Evolutionary conservation across 2,113 vertebrate genomes (phyloP), one percentile per base, ranked within the genome.

Genomic region (Chrysochloris asiatica): DNA sequence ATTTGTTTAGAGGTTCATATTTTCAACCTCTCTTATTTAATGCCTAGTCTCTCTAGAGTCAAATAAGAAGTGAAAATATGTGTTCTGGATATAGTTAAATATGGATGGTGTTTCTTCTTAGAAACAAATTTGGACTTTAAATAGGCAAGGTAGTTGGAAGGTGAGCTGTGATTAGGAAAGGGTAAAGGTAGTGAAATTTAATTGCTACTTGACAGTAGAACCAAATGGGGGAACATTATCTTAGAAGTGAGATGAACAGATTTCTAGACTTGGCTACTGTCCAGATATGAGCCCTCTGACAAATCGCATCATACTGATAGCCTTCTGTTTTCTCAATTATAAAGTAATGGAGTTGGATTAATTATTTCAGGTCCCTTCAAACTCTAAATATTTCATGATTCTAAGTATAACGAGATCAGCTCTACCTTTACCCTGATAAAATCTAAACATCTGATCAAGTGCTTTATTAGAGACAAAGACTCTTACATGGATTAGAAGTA

Each of bases 301-400:
- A 83, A 82, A 61, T 81, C 86, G 38, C 12, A n/a, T 89, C 21
- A 6, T 30, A 26, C 77, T 76, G 50, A 69, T 41, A 88, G 30
- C 24, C 36, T 72, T 90, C 28, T 0, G 36, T 76, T 48, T 76
- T 67, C 82, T 94, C 78, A n/a, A 30, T 63, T 86, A 78, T 80
- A 81, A 90, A 89, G 75, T 88, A n/a, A 90, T 45, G 59, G 33
- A 83, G 50, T 52, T 86, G 71, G 56, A 83, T 43, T 54, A 80
- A 87, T 83, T 77, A 71, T 75, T 88, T 41, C 24, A 69, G 76
- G 80, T 91, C 83, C 43, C 80, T 69, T 86, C 22, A 41, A 77
- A 61, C 65, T 76, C 52, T 41, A 73, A 83, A 88, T 86, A 82
- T 65, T 45, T 33, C 59, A 24, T 41, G 59, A 80, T 91, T 86